These are phyloP conservation scores for Drosophila nigrodunni DNA, from an alignment of 1,140 invertebrate species.

Conservation along the genomic window DNA sequence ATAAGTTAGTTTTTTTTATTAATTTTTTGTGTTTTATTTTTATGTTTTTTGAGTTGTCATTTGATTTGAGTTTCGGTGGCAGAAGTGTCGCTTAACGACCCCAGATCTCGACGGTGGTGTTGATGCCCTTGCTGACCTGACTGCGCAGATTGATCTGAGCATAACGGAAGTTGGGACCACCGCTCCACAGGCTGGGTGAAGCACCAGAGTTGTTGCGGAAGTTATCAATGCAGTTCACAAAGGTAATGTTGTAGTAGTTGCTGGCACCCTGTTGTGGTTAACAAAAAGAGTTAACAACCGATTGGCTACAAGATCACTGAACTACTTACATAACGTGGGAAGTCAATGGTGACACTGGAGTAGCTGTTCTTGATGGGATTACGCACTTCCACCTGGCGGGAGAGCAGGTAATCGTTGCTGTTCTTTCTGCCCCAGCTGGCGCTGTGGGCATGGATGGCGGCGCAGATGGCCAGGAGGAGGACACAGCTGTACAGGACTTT, in stretches of 20 bases:
- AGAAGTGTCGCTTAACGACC: conserved; percentile 44
- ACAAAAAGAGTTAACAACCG: not conserved
- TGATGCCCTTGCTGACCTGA: conserved; percentile 52
- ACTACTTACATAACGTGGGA: conserved; percentile 63
- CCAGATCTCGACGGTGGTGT: conserved; percentile 76
- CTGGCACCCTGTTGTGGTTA: conserved; percentile 43
- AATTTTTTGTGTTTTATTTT: conserved; percentile 12
- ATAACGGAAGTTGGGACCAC: conserved; percentile 59
- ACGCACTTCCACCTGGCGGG: conserved; percentile 57
- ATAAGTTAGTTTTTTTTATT: conserved; percentile 16
- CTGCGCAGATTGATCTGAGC: conserved; percentile 59
- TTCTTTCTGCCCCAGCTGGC: conserved; percentile 60
- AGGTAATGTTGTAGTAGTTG: conserved; percentile 55
- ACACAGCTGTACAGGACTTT: conserved; percentile 59
- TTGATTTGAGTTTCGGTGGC: conserved; percentile 1
- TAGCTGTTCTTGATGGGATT: conserved; percentile 62
- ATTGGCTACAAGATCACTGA: not conserved
- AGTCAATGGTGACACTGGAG: conserved; percentile 62
- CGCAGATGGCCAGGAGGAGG: conserved; percentile 61
- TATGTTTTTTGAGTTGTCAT: conserved; percentile 4
- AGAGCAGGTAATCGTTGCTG: conserved; percentile 54
- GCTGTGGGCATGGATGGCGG: conserved; percentile 56
- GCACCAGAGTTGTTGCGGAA: conserved; percentile 76
- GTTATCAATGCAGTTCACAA: conserved; percentile 65
- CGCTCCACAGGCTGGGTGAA: conserved; percentile 50